A percentile compares a stretch with the other conserved stretches of the same genome.
These are phyloP conservation scores for Anseranas semipalmata DNA, from an alignment of 2,113 vertebrate genomes.

Conservation along the genomic window DNA sequence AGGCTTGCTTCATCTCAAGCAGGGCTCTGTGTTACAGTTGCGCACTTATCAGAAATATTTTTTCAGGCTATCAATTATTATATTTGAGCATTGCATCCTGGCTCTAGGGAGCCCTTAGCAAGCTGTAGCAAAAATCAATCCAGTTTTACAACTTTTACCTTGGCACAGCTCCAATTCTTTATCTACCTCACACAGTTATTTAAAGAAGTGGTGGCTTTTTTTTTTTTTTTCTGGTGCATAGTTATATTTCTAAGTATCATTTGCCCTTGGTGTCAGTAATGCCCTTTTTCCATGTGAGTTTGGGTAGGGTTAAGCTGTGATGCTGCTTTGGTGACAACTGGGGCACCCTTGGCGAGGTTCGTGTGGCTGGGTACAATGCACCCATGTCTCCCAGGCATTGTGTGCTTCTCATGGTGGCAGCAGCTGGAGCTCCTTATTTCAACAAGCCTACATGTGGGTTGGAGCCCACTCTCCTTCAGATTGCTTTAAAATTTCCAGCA, in stretches of 20 bases:
- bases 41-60: conserved; percentile 74
- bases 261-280: conserved; percentile 57
- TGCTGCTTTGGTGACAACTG: not conserved
- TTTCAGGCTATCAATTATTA: conserved; percentile 83
- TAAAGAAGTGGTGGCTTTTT: conserved; percentile 71
- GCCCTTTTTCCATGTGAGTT: not conserved
- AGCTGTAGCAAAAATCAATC: conserved; percentile 83
- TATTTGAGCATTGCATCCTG: conserved; percentile 74
- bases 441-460: accelerated
- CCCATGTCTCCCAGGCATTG: accelerated
- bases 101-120: conserved; percentile 80
- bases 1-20: conserved; percentile 64
- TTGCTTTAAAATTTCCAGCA: not conserved
- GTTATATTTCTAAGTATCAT: conserved; percentile 25
- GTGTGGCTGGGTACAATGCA: not conserved
- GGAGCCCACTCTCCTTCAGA: not conserved
- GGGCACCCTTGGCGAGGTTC: not conserved
- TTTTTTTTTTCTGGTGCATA: conserved; percentile 52
- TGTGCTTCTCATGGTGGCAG: not conserved
- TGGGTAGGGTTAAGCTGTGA: not conserved
- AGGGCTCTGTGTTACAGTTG: conserved; percentile 37
- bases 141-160: conserved; percentile 82
- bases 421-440: not conserved
- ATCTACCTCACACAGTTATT: conserved; percentile 66
- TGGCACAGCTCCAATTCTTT: conserved; percentile 75